Evolutionary conservation across 2,797 vertebrate species (phyloP), one percentile per base, ranked within the genome.

Genomic region (Orientallactaga sibirica): DNA sequence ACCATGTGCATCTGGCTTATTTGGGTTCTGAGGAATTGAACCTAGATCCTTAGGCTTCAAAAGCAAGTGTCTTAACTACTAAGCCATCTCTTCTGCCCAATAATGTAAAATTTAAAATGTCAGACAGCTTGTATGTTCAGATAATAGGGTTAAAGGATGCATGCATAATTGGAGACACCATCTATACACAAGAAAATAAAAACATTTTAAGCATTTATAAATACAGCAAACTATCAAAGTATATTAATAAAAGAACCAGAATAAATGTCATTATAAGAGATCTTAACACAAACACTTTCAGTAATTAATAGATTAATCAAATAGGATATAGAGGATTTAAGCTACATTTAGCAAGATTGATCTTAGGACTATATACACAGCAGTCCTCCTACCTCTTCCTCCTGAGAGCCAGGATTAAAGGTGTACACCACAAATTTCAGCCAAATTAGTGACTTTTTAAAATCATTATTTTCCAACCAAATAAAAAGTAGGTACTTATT

Each of bases 221-320:
- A 25, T 55, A 22, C 18, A 70, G 4, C 67, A 77, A 48, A 24
- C 52, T 11, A 77, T 83, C 15, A 92, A 95, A 86, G 33, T 78
- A 83, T 66, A 82, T 80, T 91, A 91, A 84, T 71, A 93, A 25
- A 80, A 93, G 41, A 82, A 61, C 55, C 37, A 84, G 61, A 78
- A 92, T 24, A 92, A 86, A 77, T 22, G 11, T 89, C 12, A 76
- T 81, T 12, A 43, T 66, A 86, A 29, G 68, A 48, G 66, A 88
- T 86, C 87, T 95, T 81, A 91, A 77, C 16, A 81, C 5, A 86
- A 62, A 70, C 7, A 78, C 19, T 90, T 14, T 92, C 14, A 61
- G 27, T 93, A 96, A 93, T 95, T 95, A 95, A 94, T 81, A 95
- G 86, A 70, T 87, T 67, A 84, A 43, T 92, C 58, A 81, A 71